Percentiles rank a stretch among this genome's conserved stretches.
Evolutionary conservation across 2,113 vertebrate genomes (phyloP).

Genomic region (Lagopus muta): DNA sequence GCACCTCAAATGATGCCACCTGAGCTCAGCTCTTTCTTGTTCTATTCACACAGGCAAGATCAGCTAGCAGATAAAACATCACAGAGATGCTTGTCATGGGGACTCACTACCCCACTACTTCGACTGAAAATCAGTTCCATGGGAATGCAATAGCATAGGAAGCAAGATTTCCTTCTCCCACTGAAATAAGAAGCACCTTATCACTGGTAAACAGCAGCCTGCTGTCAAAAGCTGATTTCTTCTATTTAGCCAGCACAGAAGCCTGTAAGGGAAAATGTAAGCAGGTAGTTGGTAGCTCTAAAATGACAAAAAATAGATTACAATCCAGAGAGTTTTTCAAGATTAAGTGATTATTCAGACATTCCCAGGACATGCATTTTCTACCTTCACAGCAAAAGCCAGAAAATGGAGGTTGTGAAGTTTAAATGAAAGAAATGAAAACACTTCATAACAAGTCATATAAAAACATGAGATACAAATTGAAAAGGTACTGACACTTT

Average conservation of each 20-base stretch:
- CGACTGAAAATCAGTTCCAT: neutral
- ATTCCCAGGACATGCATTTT: neutral
- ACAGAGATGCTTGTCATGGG: neutral
- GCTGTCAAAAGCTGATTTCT: neutral
- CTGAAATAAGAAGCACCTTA: neutral
- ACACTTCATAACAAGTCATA: neutral
- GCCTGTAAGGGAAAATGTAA: neutral
- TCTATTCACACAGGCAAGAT: neutral
- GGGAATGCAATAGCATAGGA: neutral
- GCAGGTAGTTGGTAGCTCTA: neutral
- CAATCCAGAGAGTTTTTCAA: neutral
- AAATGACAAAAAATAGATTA: neutral
- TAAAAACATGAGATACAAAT: neutral
- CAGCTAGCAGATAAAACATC: constrained; percentile 7
- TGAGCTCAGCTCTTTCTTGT: neutral
- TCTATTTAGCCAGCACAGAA: constrained; percentile 5
- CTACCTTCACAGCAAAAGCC: neutral
- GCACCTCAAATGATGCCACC: neutral
- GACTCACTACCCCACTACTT: neutral
- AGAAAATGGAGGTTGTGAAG: neutral
- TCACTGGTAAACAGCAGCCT: neutral
- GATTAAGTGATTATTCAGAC: neutral
- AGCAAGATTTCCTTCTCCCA: neutral
- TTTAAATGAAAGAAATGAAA: neutral
- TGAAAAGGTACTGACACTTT: neutral